Evolutionary conservation across 2,888 invertebrate species (phyloP), one percentile per base, ranked within the genome.

Genomic region (Ectemnius lituratus): DNA sequence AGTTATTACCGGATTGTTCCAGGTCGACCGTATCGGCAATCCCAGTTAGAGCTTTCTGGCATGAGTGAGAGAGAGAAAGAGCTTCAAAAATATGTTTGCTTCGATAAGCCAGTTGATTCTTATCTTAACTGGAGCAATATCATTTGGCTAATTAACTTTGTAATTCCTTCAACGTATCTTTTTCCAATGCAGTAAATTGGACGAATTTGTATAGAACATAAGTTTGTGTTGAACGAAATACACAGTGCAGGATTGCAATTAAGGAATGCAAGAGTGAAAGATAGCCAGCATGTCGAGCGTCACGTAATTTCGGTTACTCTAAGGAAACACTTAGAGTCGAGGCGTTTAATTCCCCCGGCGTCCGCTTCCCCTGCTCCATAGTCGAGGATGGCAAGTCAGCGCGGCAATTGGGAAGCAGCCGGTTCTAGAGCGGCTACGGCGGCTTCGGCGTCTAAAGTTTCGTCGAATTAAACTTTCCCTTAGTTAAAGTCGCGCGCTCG

Each of bases 381-480:
- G 16, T 14, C n/a, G 14, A 52, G 52, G n/a, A 52, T 52, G 52
- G 14, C 16, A 52, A 64, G 66, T 76, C 69, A 59, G 70, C 64
- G 20, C 47, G 56, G 37, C 37, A 37, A 68, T 62, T 27, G 56
- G 23, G 64, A 52, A 73, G 63, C 67, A 56, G 59, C 47, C 71
- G 75, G 52, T 57, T 58, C 20, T 37, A 5, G 37, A 3, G 3
- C 23, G 23, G 23, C 23, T 0, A 23, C 23, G 23, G 23, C 23
- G 23, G 23, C 23, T 23, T 23, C 59, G 69, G 11, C 65, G 67
- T 67, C 69, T 70, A 62, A 84, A 84, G 80, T 84, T 84, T 74
- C 76, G 65, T 81, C 76, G 79, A 84, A 84, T 82, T 84, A 84
- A 84, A 84, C 82, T 84, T 83, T 81, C 37, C 37, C 75, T 64